phyloP scores from a whole-genome alignment of 2,113 vertebrate genomes.

The Hystrix brachyura region DNA sequence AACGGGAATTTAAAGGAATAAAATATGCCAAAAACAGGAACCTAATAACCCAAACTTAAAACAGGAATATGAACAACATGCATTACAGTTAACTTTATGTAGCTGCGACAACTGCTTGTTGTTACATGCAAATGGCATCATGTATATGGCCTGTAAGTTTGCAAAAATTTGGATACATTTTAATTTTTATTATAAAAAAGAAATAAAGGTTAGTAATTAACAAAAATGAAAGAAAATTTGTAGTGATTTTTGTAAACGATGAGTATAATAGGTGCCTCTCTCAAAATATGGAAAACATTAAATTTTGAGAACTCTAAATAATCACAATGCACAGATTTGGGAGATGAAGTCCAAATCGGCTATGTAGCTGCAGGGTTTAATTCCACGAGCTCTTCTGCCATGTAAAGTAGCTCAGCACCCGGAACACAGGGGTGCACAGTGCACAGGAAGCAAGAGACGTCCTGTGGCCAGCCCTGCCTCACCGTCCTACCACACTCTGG shows the following conservation, averaged over 20 bases:
- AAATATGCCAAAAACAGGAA: no score
- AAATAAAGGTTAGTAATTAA: neutral
- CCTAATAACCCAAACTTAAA: no score
- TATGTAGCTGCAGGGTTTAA: neutral
- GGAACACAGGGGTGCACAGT: neutral
- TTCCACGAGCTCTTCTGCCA: neutral
- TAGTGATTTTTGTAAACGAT: neutral
- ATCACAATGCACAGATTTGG: neutral
- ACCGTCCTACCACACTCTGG: neutral
- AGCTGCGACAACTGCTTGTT: no score
- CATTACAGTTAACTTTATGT: no score
- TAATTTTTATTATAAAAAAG: neutral
- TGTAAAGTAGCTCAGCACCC: neutral
- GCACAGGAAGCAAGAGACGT: neutral
- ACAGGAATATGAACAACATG: no score
- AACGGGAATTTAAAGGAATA: no score
- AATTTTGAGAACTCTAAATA: conserved; percentile 19
- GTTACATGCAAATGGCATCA: no score
- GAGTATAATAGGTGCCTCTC: neutral
- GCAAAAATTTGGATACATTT: no score
- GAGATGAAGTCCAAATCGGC: neutral
- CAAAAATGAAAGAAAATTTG: neutral
- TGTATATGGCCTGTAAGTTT: no score
- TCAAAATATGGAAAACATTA: neutral
- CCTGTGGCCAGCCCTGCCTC: neutral